Conservation (phyloP, 2,888 invertebrate genomes). For the Bruchidius siliquastri region DNA sequence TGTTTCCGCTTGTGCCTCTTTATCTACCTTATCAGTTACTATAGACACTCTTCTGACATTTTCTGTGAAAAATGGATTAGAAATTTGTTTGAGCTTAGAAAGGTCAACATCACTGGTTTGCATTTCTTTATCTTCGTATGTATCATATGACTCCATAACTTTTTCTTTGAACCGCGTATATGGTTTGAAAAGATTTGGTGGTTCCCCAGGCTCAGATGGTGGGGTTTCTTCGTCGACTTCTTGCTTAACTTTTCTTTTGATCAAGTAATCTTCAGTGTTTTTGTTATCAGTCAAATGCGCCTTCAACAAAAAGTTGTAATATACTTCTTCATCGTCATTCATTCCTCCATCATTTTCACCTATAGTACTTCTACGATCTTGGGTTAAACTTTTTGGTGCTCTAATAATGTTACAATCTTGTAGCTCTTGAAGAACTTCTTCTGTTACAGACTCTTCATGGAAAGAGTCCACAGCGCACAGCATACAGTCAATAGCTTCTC, state of each 20-base stretch:
- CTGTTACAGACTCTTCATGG: conserved; percentile 13
- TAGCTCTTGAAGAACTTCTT: conserved; percentile 11
- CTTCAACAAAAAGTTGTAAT: conserved; percentile 11
- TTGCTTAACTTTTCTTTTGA: conserved; percentile 9
- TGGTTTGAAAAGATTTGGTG: background rate
- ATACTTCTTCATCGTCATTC: conserved; percentile 10
- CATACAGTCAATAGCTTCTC: conserved; percentile 14
- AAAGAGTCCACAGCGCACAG: conserved; percentile 17
- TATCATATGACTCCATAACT: background rate
- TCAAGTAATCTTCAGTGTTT: conserved; percentile 13
- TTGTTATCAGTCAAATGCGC: conserved; percentile 12
- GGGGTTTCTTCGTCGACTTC: background rate
- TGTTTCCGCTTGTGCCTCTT: background rate
- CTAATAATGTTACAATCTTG: conserved; percentile 1
- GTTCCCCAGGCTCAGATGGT: background rate
- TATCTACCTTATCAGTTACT: background rate
- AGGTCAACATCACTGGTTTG: background rate
- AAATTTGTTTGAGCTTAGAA: background rate
- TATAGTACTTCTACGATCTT: background rate
- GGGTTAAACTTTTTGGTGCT: background rate
- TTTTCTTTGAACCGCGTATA: background rate
- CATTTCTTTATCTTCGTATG: background rate
- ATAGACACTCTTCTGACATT: background rate
- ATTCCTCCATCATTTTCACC: background rate
- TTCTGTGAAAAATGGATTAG: background rate